Evolutionary conservation across 2,888 invertebrate species (phyloP), one percentile per base, ranked within the genome.

Genomic region (Apocheima hispidaria): DNA sequence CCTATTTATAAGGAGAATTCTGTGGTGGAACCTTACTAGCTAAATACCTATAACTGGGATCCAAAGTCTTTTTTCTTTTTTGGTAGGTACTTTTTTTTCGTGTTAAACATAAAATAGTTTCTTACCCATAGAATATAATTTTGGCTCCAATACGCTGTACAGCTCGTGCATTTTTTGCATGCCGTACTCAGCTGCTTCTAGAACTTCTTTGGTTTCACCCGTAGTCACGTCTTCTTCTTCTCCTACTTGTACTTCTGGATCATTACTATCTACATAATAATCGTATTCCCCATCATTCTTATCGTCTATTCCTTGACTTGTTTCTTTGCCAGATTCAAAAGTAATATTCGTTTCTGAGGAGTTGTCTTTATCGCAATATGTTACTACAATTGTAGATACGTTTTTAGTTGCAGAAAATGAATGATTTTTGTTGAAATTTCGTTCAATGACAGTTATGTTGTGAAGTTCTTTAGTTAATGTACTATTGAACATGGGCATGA

Each of bases 51-150:
- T n/a, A n/a, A n/a, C n/a, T n/a, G n/a, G n/a, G n/a, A n/a, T n/a
- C n/a, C n/a, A n/a, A n/a, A n/a, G n/a, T n/a, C n/a, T n/a, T n/a
- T n/a, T n/a, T n/a, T n/a, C n/a, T n/a, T n/a, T n/a, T n/a, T n/a
- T n/a, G n/a, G n/a, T n/a, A n/a, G n/a, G n/a, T n/a, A n/a, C n/a
- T n/a, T n/a, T n/a, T n/a, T n/a, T n/a, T n/a, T n/a, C n/a, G 38
- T 38, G 26, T 4, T 40, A 53, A 18, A 10, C 10, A 12, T 23
- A 18, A 21, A 40, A 26, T 49, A 36, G 46, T 9, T 21, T 76
- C 93, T 92, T 77, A 96, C 96, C 96, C 94, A 95, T 94, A 38
- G 94, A 93, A 82, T 95, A 96, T 16, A 96, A 88, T 67, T 94
- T 92, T 0, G 96, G 96, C 75, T 96, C 96, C 73, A 95, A 92